Percentiles rank a stretch among this genome's conserved stretches.
phyloP scores from a whole-genome alignment of 2,888 invertebrate species.

The Unio delphinus region DNA sequence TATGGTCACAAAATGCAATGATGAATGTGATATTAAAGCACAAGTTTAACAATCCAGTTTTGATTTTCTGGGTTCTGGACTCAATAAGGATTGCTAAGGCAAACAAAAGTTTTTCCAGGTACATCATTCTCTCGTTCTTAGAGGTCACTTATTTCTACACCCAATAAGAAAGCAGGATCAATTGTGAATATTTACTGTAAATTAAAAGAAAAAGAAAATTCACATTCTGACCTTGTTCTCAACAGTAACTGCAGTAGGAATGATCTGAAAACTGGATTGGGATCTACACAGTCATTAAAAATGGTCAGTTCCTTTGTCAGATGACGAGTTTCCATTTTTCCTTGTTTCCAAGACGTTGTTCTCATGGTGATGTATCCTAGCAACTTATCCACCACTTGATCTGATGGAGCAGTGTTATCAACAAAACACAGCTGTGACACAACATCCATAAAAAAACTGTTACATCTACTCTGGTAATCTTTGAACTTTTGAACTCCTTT shows the following conservation, averaged over 20 bases:
- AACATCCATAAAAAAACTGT: conserved; percentile 18
- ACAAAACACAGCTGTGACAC: conserved; percentile 27
- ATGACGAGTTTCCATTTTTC: conserved; percentile 6
- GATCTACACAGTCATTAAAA: conserved; percentile 56
- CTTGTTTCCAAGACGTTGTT: not conserved
- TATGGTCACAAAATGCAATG: too few relatives aligned
- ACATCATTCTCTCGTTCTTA: too few relatives aligned
- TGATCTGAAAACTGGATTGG: conserved; percentile 60
- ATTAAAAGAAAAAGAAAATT: not conserved
- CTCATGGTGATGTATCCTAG: conserved; percentile 13
- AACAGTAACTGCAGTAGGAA: conserved; percentile 60
- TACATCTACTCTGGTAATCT: conserved; percentile 21
- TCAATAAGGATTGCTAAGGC: too few relatives aligned
- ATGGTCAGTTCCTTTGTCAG: conserved; percentile 50
- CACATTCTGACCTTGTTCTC: conserved; percentile 41
- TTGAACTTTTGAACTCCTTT: too few relatives aligned
- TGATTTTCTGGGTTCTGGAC: too few relatives aligned
- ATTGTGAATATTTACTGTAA: too few relatives aligned
- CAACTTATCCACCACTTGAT: conserved; percentile 16
- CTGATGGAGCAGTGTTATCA: conserved; percentile 17
- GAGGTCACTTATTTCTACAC: too few relatives aligned
- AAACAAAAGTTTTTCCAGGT: too few relatives aligned
- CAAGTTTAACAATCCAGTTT: too few relatives aligned
- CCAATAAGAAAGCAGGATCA: too few relatives aligned
- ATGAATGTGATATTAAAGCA: too few relatives aligned